These are phyloP conservation scores for Caiman crocodilus DNA, from an alignment of 2,797 vertebrate genomes.

Conservation along the genomic window DNA sequence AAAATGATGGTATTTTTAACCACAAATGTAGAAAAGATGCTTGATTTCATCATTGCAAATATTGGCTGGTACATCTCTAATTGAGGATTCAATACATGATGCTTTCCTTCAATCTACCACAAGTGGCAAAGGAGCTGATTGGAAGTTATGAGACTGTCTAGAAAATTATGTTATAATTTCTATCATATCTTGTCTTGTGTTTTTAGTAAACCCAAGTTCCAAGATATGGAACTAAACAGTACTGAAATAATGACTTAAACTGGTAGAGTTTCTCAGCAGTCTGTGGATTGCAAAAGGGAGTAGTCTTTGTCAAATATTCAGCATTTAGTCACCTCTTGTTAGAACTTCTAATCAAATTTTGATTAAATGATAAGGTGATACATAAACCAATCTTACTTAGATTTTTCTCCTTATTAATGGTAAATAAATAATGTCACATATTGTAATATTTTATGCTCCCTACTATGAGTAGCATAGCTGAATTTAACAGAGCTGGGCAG, in stretches of 20 bases:
- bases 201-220: not conserved
- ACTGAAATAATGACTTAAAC: too few species aligned
- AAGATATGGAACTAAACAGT: too few species aligned
- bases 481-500: conserved; percentile 1
- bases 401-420: conserved; percentile 13
- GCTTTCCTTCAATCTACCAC: not conserved
- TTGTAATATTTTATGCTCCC: too few species aligned
- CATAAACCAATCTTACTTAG: not conserved
- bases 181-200: conserved; percentile 19
- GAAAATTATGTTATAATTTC: conserved; percentile 16
- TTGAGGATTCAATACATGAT: not conserved
- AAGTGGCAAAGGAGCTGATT: not conserved
- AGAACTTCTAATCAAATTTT: conserved; percentile 30
- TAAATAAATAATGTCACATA: too few species aligned
- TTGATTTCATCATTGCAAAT: not conserved
- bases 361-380: not conserved
- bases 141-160: not conserved
- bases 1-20: not conserved
- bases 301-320: too few species aligned
- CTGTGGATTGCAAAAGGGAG: too few species aligned
- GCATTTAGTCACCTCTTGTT: too few species aligned
- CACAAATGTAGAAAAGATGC: not conserved
- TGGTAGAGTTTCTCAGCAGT: too few species aligned
- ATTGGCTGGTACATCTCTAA: not conserved
- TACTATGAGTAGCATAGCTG: not conserved